These are phyloP conservation scores for Arenaria interpres DNA, from an alignment of 2,113 vertebrate species.

Conservation along the genomic window DNA sequence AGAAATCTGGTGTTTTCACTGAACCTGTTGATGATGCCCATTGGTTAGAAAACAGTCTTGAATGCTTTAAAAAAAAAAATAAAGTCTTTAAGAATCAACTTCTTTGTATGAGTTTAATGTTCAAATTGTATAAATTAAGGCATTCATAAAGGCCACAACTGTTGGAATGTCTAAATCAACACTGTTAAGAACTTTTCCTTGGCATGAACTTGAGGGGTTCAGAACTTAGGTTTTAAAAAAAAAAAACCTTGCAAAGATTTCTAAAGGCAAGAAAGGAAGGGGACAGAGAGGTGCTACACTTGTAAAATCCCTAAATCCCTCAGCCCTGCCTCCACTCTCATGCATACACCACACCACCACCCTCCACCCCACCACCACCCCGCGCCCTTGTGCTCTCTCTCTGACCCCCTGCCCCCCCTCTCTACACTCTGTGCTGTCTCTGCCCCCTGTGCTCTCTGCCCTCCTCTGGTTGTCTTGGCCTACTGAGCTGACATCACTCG, in stretches of 20 bases:
- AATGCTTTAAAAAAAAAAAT: background rate
- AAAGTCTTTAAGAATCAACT: background rate
- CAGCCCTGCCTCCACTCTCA: background rate
- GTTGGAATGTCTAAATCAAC: background rate
- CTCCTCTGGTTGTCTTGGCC: background rate
- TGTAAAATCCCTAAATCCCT: background rate
- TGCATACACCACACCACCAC: background rate
- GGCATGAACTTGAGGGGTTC: background rate
- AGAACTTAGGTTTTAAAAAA: background rate
- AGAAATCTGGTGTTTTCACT: background rate
- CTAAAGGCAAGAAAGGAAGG: background rate
- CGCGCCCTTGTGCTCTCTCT: background rate
- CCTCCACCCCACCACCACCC: background rate
- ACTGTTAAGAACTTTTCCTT: background rate
- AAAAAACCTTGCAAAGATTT: background rate
- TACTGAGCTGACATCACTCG: background rate
- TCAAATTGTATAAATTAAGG: background rate
- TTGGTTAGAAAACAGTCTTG: background rate
- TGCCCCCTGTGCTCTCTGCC: background rate
- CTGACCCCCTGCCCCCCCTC: background rate
- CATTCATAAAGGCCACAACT: background rate
- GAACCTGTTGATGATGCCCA: background rate
- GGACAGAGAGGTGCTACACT: background rate
- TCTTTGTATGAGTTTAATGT: background rate
- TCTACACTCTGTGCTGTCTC: background rate